Percentiles rank a stretch among this genome's conserved stretches.
Conservation (phyloP, 1,140 invertebrate species). For the Aplysia californica region DNA sequence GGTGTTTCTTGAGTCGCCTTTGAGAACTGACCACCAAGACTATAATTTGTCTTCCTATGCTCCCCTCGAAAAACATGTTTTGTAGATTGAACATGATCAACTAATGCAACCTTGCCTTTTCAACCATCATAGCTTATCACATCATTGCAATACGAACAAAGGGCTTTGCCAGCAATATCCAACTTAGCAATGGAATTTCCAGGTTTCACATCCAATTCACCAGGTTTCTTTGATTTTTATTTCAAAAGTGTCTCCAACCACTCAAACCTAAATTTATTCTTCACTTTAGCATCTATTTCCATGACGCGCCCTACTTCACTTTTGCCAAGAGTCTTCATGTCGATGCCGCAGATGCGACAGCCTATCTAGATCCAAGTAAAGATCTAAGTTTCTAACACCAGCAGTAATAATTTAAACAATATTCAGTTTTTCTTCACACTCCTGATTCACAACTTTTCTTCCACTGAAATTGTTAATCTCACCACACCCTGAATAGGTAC, state of each 20-base stretch:
- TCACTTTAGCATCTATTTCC: too few species aligned
- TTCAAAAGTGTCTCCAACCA: not conserved
- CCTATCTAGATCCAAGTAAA: too few species aligned
- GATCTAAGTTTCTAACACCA: too few species aligned
- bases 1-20: not conserved
- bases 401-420: too few species aligned
- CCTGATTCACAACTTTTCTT: too few species aligned
- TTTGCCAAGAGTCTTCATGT: not conserved
- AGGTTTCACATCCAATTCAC: not conserved
- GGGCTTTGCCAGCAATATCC: not conserved
- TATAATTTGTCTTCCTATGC: not conserved
- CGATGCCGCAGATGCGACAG: too few species aligned
- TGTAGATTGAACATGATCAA: not conserved
- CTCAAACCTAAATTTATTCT: too few species aligned
- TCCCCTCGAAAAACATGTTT: not conserved
- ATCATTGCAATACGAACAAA: slow-evolving; percentile 4
- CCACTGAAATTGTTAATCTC: too few species aligned
- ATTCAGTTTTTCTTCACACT: too few species aligned
- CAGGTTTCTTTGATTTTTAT: not conserved
- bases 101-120: slow-evolving; percentile 5
- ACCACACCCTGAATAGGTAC: too few species aligned
- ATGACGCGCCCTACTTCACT: not conserved
- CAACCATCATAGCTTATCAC: not conserved
- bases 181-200: not conserved
- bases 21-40: slow-evolving; percentile 1